These are phyloP conservation scores for Burhinus bistriatus DNA, from an alignment of 2,113 vertebrate species.

Conservation along the genomic window DNA sequence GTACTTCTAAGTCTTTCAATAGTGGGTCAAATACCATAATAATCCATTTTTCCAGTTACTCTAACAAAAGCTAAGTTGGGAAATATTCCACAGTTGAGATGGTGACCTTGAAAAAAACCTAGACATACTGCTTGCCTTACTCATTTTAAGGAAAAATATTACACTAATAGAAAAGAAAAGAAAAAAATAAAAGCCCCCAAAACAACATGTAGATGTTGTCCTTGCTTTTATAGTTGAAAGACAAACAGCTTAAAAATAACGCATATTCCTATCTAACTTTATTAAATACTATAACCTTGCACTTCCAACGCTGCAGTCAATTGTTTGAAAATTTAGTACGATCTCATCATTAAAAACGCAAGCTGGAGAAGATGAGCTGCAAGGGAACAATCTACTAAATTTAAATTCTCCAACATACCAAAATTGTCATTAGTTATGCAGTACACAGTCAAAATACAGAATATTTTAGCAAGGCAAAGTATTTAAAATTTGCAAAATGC, in stretches of 20 bases:
- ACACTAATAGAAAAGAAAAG: neutral
- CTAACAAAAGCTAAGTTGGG: neutral
- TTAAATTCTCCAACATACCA: neutral
- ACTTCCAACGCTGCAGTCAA: neutral
- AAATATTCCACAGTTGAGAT: neutral
- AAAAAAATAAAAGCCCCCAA: neutral
- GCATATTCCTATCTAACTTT: neutral
- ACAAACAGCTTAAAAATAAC: neutral
- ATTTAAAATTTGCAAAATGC: neutral
- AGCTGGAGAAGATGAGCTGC: neutral
- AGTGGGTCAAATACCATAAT: neutral
- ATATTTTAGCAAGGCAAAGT: neutral
- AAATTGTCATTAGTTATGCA: neutral
- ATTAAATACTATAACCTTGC: neutral
- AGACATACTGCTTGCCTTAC: neutral
- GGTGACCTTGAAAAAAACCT: neutral
- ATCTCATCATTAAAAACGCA: neutral
- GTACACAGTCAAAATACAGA: neutral
- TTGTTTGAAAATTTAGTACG: neutral
- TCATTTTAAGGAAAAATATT: neutral
- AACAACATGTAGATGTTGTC: neutral
- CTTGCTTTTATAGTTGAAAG: neutral
- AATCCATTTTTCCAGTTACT: neutral
- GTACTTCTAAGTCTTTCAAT: neutral
- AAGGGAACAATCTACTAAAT: neutral